Percentiles rank a stretch among this genome's conserved stretches.
Conservation (phyloP, 2,888 invertebrate genomes). For the Drosophila algonquin region DNA sequence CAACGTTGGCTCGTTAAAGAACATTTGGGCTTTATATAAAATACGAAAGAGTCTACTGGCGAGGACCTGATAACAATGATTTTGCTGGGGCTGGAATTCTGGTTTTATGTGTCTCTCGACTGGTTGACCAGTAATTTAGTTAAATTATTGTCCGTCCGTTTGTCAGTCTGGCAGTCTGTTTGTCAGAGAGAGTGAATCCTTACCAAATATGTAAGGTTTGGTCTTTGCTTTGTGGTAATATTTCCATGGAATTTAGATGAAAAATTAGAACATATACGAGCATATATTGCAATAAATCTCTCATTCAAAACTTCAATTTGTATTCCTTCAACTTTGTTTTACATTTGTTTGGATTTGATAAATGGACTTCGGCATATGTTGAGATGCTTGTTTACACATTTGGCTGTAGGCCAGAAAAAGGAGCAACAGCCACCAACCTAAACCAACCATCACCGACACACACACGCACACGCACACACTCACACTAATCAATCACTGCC, state of each 20-base stretch:
- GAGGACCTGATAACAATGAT: conserved; percentile 59
- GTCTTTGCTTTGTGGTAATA: background rate
- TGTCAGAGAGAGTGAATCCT: background rate
- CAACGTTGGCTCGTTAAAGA: conserved; percentile 38
- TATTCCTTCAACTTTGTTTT: conserved; percentile 39
- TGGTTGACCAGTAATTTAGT: conserved; percentile 48
- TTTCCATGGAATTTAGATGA: background rate
- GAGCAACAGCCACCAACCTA: conserved; percentile 10
- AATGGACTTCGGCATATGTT: conserved; percentile 39
- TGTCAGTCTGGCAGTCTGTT: background rate
- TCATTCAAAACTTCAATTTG: conserved; percentile 36
- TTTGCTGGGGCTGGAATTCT: conserved; percentile 18
- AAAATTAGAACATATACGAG: background rate
- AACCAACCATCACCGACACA: background rate
- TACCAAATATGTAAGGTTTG: background rate
- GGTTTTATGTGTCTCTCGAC: conserved; percentile 44
- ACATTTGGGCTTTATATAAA: conserved; percentile 33
- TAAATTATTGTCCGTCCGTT: conserved; percentile 47
- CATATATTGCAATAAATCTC: conserved; percentile 28
- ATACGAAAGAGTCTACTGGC: conserved; percentile 30
- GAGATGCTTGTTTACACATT: conserved; percentile 40
- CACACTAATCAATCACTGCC: conserved; percentile 64
- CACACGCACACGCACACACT: conserved; percentile 36
- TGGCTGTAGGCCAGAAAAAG: conserved; percentile 24
- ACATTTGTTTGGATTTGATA: conserved; percentile 43